phyloP scores from a whole-genome alignment of 2,113 vertebrate species.

The Corythornis madagascariensis region DNA sequence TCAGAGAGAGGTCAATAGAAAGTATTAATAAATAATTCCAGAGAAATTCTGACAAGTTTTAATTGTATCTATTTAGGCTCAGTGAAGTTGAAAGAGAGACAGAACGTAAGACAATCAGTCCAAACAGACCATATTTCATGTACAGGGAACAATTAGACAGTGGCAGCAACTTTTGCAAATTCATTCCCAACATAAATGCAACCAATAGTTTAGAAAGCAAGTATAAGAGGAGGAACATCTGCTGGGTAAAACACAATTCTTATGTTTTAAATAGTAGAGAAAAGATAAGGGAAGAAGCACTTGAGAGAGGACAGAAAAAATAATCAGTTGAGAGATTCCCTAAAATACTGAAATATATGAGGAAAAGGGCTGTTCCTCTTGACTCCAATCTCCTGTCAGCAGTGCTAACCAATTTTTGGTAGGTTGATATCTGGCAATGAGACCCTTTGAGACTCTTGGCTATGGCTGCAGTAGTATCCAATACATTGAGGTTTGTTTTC shows the following conservation, averaged over 20 bases:
- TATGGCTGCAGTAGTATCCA: background rate
- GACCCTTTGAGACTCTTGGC: background rate
- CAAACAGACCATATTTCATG: rapidly evolving
- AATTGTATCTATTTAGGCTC: background rate
- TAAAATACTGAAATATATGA: background rate
- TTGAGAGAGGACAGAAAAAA: background rate
- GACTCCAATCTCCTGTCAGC: background rate
- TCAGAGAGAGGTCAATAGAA: background rate
- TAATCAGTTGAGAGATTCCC: background rate
- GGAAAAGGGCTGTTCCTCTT: background rate
- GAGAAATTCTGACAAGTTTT: background rate
- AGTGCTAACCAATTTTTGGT: background rate
- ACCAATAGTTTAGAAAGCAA: background rate
- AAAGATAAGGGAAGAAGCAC: background rate
- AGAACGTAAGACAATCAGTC: background rate
- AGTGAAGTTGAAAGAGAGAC: background rate
- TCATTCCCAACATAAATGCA: background rate
- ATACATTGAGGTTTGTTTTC: background rate
- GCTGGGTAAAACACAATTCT: background rate
- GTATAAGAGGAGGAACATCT: background rate
- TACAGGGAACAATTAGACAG: background rate
- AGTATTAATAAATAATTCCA: background rate
- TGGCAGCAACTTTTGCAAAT: background rate
- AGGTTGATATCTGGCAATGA: rapidly evolving
- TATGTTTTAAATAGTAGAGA: background rate